Percentiles rank a stretch among this genome's conserved stretches.
These are phyloP conservation scores for Seira sanloemensis DNA, from an alignment of 2,888 invertebrate genomes.

Conservation along the genomic window DNA sequence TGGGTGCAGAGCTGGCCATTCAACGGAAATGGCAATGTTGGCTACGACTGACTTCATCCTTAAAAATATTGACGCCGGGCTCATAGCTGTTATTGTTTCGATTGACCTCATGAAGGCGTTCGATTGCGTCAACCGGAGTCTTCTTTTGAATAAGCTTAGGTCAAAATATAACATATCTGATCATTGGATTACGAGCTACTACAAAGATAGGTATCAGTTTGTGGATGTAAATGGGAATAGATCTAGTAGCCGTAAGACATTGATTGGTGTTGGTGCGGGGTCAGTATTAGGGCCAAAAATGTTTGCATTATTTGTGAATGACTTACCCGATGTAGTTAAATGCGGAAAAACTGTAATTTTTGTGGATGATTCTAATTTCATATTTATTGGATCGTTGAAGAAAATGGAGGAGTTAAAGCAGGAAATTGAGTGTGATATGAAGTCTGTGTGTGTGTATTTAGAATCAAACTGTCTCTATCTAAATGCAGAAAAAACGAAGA, in stretches of 20 bases:
- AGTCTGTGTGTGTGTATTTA: neutral
- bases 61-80: conserved; percentile 27
- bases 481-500: neutral
- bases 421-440: neutral
- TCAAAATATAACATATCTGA: conserved; percentile 26
- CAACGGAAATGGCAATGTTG: conserved; percentile 41
- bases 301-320: conserved; percentile 31
- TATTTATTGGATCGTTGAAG: neutral
- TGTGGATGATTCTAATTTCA: conserved; percentile 28
- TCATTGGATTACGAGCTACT: conserved; percentile 15
- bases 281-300: neutral
- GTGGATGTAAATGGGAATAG: neutral
- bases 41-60: conserved; percentile 15
- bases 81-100: neutral
- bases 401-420: neutral
- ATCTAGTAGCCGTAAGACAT: neutral
- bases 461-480: neutral
- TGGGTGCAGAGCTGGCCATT: conserved; percentile 28
- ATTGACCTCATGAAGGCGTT: conserved; percentile 43
- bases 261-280: neutral
- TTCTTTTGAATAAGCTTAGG: conserved; percentile 2
- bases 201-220: neutral
- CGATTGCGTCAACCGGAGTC: conserved; percentile 26
- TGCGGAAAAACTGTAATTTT: conserved; percentile 4
- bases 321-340: neutral